These are phyloP conservation scores for Nemurella pictetii DNA, from an alignment of 2,888 invertebrate genomes.

Conservation along the genomic window DNA sequence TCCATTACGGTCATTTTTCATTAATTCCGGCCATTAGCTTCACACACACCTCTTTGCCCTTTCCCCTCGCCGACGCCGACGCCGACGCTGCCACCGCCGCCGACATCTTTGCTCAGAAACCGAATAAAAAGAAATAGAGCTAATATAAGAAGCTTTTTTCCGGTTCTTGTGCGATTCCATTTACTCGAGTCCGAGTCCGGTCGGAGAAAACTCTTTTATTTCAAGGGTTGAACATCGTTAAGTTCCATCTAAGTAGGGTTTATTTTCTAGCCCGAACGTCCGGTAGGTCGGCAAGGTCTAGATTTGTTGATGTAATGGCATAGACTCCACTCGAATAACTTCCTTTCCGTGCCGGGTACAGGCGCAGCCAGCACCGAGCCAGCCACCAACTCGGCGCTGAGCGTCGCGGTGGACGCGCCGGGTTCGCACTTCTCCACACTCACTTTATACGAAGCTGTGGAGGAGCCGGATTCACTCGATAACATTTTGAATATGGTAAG, in stretches of 20 bases:
- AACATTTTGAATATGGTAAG: too few relatives aligned
- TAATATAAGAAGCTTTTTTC: constrained; percentile 41
- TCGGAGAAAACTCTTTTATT: constrained; percentile 41
- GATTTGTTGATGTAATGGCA: constrained; percentile 43
- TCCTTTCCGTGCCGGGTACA: constrained; percentile 3
- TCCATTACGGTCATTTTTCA: constrained; percentile 35
- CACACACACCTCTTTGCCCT: constrained; percentile 15
- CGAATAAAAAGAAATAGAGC: constrained; percentile 35
- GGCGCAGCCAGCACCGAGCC: not conserved
- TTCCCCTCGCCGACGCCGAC: not conserved
- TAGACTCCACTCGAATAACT: constrained; percentile 32
- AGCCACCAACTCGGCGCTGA: not conserved
- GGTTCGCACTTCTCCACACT: too few relatives aligned
- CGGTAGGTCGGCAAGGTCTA: constrained; percentile 36
- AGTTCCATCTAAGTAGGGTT: constrained; percentile 43
- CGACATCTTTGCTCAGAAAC: constrained; percentile 10
- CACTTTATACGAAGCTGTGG: too few relatives aligned
- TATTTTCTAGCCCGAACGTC: constrained; percentile 41
- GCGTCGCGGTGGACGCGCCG: not conserved
- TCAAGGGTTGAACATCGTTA: constrained; percentile 41
- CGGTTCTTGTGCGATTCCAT: constrained; percentile 42
- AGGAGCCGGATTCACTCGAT: too few relatives aligned
- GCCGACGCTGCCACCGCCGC: not conserved
- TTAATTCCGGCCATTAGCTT: constrained; percentile 36
- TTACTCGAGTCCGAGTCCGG: constrained; percentile 37